These are phyloP conservation scores for Microtus richardsoni DNA, from an alignment of 2,113 vertebrate species.

Conservation along the genomic window DNA sequence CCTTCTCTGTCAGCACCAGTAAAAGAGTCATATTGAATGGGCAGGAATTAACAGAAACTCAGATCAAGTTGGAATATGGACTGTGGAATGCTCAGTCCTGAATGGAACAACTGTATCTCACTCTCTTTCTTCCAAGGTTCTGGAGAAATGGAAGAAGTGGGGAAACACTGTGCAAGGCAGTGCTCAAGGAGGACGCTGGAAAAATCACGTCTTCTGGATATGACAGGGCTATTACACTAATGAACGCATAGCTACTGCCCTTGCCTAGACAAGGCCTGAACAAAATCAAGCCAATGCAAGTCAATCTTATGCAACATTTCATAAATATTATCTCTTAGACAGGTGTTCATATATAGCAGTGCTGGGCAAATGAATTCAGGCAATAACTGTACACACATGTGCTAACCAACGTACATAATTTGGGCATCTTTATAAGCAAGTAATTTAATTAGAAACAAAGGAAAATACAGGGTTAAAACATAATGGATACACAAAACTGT, in stretches of 20 bases:
- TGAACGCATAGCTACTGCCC: too few relatives aligned
- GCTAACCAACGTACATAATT: not conserved
- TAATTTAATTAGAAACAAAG: slow-evolving; percentile 15
- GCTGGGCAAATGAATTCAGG: not conserved
- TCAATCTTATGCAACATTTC: not conserved
- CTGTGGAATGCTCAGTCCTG: too few relatives aligned
- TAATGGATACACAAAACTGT: not conserved
- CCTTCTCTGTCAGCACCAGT: not conserved
- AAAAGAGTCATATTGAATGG: not conserved
- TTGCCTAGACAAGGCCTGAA: too few relatives aligned
- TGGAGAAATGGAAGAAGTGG: too few relatives aligned
- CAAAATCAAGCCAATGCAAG: not conserved
- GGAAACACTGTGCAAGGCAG: not conserved
- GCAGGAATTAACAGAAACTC: not conserved
- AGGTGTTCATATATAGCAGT: not conserved
- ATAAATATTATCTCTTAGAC: not conserved
- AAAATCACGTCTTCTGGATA: too few relatives aligned
- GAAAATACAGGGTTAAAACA: not conserved
- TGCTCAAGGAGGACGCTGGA: fast-evolving
- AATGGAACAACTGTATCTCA: not conserved
- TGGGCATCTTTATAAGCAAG: slow-evolving; percentile 37
- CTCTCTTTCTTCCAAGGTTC: not conserved
- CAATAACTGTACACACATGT: not conserved
- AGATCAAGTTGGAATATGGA: not conserved
- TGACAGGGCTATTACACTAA: not conserved